Base-by-base conservation (phyloP, 2,888 invertebrate species). In the Rotaria socialis region DNA sequence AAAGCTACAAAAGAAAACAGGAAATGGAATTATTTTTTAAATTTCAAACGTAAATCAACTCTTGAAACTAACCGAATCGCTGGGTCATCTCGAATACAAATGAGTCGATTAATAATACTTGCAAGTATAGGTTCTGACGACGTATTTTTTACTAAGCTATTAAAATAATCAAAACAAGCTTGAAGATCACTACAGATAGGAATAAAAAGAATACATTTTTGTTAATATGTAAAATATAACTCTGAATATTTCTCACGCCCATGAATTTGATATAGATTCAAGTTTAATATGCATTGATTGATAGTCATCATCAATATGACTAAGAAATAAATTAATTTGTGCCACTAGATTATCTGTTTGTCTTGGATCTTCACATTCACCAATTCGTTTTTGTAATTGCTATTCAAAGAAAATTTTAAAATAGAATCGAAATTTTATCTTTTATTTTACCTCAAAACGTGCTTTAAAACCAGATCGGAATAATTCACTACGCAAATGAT, bases 401-500 rank as follows among this genome's bases (percentile, higher is more conserved):
- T 80, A 43, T 43, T 47, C 1, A 50, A 14, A 52, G 16, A 4
- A 80, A 47, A 22, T 43, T 24, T 2, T 43, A 11, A 3, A n/a
- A 47, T 3, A 47, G 16, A 22, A 43, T 24, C 3, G 11, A 47
- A 11, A 4, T 50, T 14, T 8, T 50, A 11, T 50, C 47, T 47
- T 47, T n/a, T 1, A 5, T 47, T 14, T 43, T 47, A 80, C 80
- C n/a, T 80, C 80, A 22, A 80, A 80, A 80, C 24, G 24, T 80
- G 24, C 0, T 47, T 80, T 80, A 47, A 80, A 80, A 47, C 47
- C 80, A 47, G 47, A 80, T n/a, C 80, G 80, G 47, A 80, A 80
- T 14, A 80, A n/a, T 80, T 80, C 80, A 80, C 80, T 80, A n/a
- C 80, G 43, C n/a, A 80, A n/a, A 80, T 80, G 80, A 80, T 80